Evolutionary conservation across 1,140 invertebrate genomes (phyloP).

Genomic region (Halotydeus destructor): DNA sequence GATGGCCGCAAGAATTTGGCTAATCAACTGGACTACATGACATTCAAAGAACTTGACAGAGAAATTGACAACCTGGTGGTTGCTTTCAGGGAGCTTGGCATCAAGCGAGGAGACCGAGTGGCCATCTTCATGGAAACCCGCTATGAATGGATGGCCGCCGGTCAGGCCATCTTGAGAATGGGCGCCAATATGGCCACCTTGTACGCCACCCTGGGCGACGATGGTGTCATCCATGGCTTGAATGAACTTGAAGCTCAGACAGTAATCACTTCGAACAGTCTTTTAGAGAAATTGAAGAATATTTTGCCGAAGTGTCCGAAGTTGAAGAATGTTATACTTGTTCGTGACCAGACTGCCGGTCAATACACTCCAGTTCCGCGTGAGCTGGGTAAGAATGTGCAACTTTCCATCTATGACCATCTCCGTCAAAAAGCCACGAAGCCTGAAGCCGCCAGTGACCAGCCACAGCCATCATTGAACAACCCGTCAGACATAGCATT

Average conservation of each 20-base stretch:
- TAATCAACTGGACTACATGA: no score
- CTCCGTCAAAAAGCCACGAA: not conserved
- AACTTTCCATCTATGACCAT: constrained; percentile 20
- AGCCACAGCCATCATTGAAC: no score
- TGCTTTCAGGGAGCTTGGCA: no score
- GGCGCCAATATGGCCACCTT: constrained; percentile 61
- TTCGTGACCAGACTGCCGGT: not conserved
- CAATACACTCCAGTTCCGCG: constrained; percentile 33
- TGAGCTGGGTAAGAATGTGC: constrained; percentile 32
- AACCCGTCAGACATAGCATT: not conserved
- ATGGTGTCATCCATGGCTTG: constrained; percentile 81
- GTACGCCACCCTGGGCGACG: constrained; percentile 86
- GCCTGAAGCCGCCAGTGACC: not conserved
- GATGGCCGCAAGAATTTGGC: constrained; percentile 35
- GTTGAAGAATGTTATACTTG: constrained; percentile 4
- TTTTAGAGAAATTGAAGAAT: constrained; percentile 44
- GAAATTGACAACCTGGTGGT: no score
- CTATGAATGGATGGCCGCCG: constrained; percentile 87
- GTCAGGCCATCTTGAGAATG: constrained; percentile 22
- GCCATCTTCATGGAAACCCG: constrained; percentile 90
- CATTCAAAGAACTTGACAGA: no score
- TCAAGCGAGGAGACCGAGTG: constrained; percentile 39
- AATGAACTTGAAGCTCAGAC: constrained; percentile 76
- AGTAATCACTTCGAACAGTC: constrained; percentile 41
- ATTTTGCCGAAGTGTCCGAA: not conserved